Conservation (phyloP, 2,888 invertebrate species). For the Macrosoma leucophasiata region DNA sequence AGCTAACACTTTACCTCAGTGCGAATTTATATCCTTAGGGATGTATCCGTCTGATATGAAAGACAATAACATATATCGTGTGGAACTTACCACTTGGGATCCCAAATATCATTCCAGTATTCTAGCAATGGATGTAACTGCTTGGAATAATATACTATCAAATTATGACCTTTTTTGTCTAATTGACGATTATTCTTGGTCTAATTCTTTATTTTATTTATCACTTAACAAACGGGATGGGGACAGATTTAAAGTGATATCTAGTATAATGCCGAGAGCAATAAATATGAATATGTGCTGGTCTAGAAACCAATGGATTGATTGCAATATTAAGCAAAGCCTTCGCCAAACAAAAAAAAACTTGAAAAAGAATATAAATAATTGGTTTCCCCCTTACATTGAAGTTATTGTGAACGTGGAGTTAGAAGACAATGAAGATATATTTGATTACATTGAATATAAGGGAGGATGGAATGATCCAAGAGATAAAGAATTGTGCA, state of each 20-base stretch:
- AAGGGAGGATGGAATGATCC: constrained; percentile 47
- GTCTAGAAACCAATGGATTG: constrained; percentile 20
- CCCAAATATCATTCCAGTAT: constrained; percentile 35
- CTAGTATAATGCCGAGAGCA: constrained; percentile 38
- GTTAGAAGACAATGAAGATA: constrained; percentile 33
- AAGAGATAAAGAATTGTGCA: constrained; percentile 41
- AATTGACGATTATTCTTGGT: constrained; percentile 48
- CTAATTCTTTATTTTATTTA: constrained; percentile 39
- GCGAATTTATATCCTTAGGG: constrained; percentile 42
- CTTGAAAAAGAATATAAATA: constrained; percentile 22
- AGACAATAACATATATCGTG: constrained; percentile 23
- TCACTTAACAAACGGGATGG: constrained; percentile 39
- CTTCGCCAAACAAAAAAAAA: constrained; percentile 29
- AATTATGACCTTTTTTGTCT: constrained; percentile 46
- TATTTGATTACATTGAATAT: constrained; percentile 36
- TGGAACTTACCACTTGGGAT: constrained; percentile 38
- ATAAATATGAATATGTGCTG: constrained; percentile 29
- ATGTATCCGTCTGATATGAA: constrained; percentile 15
- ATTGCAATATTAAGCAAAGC: constrained; percentile 28
- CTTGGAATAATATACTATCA: constrained; percentile 45
- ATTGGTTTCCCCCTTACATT: constrained; percentile 36
- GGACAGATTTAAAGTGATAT: constrained; percentile 38
- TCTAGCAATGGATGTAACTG: constrained; percentile 38
- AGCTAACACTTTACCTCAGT: constrained; percentile 31
- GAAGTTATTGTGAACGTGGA: constrained; percentile 39